Base-by-base conservation (phyloP, 1,140 invertebrate genomes). In the Adelges cooleyi region DNA sequence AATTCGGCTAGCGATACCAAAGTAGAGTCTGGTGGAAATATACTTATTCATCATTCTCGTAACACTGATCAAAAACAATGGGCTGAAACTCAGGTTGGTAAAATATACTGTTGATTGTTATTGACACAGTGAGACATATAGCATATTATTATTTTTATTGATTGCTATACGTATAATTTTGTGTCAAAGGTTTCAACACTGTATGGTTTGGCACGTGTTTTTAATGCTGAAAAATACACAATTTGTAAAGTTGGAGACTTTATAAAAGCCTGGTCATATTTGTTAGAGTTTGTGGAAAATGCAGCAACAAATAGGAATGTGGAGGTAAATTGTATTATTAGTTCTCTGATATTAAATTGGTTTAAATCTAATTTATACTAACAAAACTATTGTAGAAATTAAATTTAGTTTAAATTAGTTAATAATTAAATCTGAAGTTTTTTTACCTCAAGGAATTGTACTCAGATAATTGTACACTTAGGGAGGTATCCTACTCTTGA, bases 31-130 rank as follows among this genome's bases (percentile, higher is more conserved):
- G 88, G 88, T 49, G 90, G 89, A 46, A 95, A 95, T 72, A 95
- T 99, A 69, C 79, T 99, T 0, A 97, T 99, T 70, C 96, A 99
- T 77, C 96, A 99, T 76, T 95, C 94, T 0, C 81, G 96, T 69
- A 98, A 99, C 75, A 99, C 96, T 0, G 94, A 95, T 17, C 92
- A 97, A 73, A 99, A 99, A 72, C 96, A 99, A 74, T 99, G 96
- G 96, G 93, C 95, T 8, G 96, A 99, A 77, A 99, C 96, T 5
- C 90, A 94, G 78, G 90, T 87, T 40, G 44, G 2, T 33, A 33
- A 33, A 33, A 33, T n/a, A n/a, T n/a, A 33, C 29, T 33, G 11
- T 6, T 33, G 11, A 6, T 6, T 33, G 29, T 33, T 33, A 6
- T 33, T 33, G 46, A 6, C 8, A 20, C 5, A 17, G n/a, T n/a